Evolutionary conservation across 2,888 invertebrate species (phyloP), one percentile per base, ranked within the genome.

Genomic region (Dione vanillae): DNA sequence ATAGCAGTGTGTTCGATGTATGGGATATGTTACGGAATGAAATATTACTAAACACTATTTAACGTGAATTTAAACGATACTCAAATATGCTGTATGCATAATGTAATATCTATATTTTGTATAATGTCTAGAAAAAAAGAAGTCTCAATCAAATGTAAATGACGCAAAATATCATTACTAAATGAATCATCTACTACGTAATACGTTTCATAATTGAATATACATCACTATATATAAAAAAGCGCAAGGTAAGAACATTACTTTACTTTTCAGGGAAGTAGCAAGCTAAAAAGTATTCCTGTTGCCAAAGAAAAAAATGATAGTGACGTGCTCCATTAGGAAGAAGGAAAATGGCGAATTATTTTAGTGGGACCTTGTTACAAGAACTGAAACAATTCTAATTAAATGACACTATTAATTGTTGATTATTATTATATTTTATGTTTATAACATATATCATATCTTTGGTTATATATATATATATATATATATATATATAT

Each of bases 251-350:
- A 43, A 69, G 68, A 66, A 72, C 67, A 69, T 69, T 69, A 47
- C 61, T 69, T 66, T 72, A 66, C 69, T 66, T 69, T 72, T 65
- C 66, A 65, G 27, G 72, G 52, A 69, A 71, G 61, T 51, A 54
- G 20, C 61, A 59, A 45, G 65, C 65, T 47, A 61, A 65, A 65
- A 72, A 69, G 62, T 69, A 69, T 65, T 65, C 35, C 65, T 69
- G 72, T 61, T 65, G 65, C 41, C 61, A 47, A 49, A 69, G 71
- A 72, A 69, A 72, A 71, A 72, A 69, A 72, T 72, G 49, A 72
- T 72, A 69, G 72, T 68, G 71, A 65, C 71, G 67, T 72, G 65
- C 65, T 52, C 69, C 49, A 65, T 66, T 72, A 66, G 56, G 65
- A 47, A 62, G 54, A 54, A 51, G 51, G 45, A 61, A 19, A 45